phyloP scores from a whole-genome alignment of 2,113 vertebrate species.

The Isurus oxyrinchus region DNA sequence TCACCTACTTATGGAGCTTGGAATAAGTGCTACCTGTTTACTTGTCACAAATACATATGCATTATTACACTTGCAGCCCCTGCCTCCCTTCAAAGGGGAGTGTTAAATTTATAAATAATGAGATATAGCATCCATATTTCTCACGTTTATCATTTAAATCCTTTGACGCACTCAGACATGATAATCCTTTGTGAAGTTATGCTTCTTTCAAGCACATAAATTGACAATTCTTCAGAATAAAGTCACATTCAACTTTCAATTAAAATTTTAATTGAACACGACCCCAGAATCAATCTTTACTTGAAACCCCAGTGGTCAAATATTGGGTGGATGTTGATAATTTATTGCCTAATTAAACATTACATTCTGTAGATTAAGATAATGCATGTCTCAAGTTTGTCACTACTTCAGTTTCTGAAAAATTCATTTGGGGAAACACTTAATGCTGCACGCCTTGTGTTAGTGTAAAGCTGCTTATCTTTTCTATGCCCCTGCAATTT shows the following conservation, averaged over 20 bases:
- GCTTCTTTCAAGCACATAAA: neutral
- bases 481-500: neutral
- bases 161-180: neutral
- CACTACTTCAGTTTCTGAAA: neutral
- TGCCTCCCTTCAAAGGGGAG: neutral
- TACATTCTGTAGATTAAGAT: slow-evolving; percentile 9
- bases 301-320: neutral
- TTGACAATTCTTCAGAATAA: neutral
- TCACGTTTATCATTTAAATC: neutral
- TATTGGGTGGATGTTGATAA: slow-evolving; percentile 24
- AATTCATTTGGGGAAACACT: neutral
- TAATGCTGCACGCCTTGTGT: neutral
- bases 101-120: slow-evolving; percentile 7
- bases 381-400: neutral
- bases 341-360: slow-evolving; percentile 27
- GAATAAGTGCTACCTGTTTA: neutral
- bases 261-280: neutral
- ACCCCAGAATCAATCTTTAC: neutral
- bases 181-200: slow-evolving; percentile 11
- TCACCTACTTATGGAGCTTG: neutral
- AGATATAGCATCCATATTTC: neutral
- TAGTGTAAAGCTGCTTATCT: neutral
- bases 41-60: neutral
- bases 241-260: slow-evolving; percentile 19
- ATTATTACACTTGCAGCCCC: neutral